Base-by-base conservation (phyloP, 2,888 invertebrate species). In the Julus scanicus region DNA sequence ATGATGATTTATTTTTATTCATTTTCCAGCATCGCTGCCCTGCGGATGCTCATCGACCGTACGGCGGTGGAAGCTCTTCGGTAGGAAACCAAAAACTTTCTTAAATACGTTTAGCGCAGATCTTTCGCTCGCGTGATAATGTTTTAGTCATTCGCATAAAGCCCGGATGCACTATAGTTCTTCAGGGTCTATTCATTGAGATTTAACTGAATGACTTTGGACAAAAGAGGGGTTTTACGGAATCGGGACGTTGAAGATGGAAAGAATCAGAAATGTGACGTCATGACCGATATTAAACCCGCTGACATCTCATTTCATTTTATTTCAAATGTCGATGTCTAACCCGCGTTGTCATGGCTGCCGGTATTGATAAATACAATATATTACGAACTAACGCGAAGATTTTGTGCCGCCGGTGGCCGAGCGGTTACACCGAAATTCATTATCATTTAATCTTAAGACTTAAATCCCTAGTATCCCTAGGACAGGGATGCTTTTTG, bases 21-120 rank as follows among this genome's bases (percentile, higher is more conserved):
- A 29, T 8, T 80, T 44, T 80, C 29, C 37, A 80, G 80, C 80
- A 80, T 80, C 80, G 80, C 1, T 37, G 80, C 37, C 80, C 80
- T 80, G 80, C 37, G 37, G 80, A 80, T 80, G 37, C 80, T 37
- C 80, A 80, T 80, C 80, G 80, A 39, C 63, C 63, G 20, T 80
- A 80, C 15, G 80, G 80, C 37, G 80, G 80, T 15, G 80, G 80
- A 80, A 80, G 80, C 37, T 80, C 80, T 80, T 80, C 80, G 3
- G 80, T 80, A 80, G 39, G 80, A 80, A 80, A 37, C 37, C 8
- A 1, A 13, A 20, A n/a, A 20, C 8, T 63, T 63, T 63, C n/a
- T 63, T 29, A 80, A 80, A 80, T 37, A 13, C 11, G 37, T 37
- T 80, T 80, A 80, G 80, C 80, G 13, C 37, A 37, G 11, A 37